Percentiles rank a stretch among this genome's conserved stretches.
Conservation (phyloP, 2,113 vertebrate genomes). For the Camelus dromedarius region DNA sequence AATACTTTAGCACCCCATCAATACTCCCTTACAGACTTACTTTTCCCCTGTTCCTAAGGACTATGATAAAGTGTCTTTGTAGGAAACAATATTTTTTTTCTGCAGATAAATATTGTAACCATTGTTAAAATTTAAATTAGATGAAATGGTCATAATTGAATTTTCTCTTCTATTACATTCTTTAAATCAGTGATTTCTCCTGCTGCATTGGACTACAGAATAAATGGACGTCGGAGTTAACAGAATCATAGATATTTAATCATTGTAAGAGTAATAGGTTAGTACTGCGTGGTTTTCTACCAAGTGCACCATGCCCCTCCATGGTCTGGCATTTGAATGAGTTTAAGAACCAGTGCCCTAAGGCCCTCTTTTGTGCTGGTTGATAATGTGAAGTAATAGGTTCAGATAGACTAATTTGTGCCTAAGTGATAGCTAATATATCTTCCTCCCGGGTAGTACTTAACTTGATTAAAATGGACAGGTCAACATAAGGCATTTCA, state of each 20-base stretch:
- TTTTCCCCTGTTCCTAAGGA: neutral
- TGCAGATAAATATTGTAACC: neutral
- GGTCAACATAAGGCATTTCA: conserved; percentile 81
- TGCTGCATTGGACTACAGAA: neutral
- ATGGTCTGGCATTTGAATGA: neutral
- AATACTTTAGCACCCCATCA: neutral
- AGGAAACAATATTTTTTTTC: neutral
- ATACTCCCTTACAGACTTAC: neutral
- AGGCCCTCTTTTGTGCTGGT: conserved; percentile 36
- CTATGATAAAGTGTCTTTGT: neutral
- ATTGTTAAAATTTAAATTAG: neutral
- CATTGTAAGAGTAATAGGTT: neutral
- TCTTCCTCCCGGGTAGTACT: conserved; percentile 81
- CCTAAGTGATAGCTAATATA: conserved; percentile 80
- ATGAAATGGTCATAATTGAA: neutral
- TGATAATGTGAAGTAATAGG: conserved; percentile 76
- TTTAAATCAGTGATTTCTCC: neutral
- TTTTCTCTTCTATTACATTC: neutral
- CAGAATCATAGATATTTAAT: neutral
- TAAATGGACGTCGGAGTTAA: neutral
- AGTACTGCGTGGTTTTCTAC: neutral
- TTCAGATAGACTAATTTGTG: conserved; percentile 81
- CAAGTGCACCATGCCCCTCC: neutral
- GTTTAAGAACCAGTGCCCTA: conserved; percentile 21
- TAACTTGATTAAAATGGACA: conserved; percentile 83